A percentile compares a stretch with the other conserved stretches of the same genome.
Evolutionary conservation across 2,113 vertebrate genomes (phyloP).

Genomic region (Chamaea fasciata): DNA sequence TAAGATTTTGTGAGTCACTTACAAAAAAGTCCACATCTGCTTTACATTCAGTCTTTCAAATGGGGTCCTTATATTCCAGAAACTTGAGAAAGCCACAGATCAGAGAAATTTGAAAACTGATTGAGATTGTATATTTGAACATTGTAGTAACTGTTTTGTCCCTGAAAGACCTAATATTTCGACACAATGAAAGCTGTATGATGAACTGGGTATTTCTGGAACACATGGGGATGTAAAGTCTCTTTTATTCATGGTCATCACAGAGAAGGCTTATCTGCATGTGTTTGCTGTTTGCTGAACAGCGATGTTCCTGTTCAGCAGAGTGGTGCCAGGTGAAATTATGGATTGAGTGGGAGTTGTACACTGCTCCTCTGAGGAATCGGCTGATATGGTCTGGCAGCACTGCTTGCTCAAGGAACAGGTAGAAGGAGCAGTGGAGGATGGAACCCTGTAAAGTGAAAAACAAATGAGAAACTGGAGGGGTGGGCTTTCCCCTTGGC

Average conservation of each 20-base stretch:
- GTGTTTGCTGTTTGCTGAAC: not conserved
- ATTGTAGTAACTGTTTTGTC: not conserved
- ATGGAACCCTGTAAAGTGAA: not conserved
- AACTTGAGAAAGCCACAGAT: not conserved
- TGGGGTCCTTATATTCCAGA: not conserved
- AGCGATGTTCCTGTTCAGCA: not conserved
- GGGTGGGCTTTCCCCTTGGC: not conserved
- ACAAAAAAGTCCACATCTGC: not conserved
- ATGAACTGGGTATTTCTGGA: not conserved
- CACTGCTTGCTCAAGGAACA: not conserved
- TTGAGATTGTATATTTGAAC: not conserved
- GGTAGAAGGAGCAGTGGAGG: not conserved
- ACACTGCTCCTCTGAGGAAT: not conserved
- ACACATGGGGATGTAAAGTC: not conserved
- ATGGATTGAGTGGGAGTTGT: not conserved
- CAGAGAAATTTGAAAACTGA: not conserved
- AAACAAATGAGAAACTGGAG: not conserved
- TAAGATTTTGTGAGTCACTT: not conserved
- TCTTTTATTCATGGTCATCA: not conserved
- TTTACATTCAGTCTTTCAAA: not conserved
- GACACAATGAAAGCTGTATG: not conserved
- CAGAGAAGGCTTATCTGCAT: not conserved
- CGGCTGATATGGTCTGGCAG: not conserved
- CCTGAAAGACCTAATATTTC: not conserved
- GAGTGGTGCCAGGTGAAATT: not conserved